Conservation (phyloP, 2,888 invertebrate genomes). For the Harpagoxenus sublaevis region DNA sequence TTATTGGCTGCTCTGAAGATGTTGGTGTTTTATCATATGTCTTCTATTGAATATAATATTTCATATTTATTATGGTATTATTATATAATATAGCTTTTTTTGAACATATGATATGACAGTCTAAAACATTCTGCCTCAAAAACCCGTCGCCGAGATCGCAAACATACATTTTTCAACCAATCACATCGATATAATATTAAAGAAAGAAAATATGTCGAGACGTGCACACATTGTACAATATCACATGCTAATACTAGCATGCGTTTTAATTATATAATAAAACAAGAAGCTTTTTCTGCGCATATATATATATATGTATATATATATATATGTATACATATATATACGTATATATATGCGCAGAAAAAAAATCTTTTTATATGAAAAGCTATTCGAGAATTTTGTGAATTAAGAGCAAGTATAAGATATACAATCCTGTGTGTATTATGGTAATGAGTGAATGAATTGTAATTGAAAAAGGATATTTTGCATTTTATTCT, state of each 20-base stretch:
- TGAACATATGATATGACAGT: constrained; percentile 43
- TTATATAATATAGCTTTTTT: not conserved
- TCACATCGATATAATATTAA: constrained; percentile 80
- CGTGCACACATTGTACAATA: constrained; percentile 82
- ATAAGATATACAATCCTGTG: constrained; percentile 64
- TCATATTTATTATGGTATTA: not conserved
- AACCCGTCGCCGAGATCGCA: constrained; percentile 70
- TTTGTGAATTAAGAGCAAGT: constrained; percentile 69
- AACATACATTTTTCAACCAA: constrained; percentile 77
- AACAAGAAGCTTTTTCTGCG: constrained; percentile 73
- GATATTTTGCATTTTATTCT: constrained; percentile 77
- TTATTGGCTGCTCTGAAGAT: constrained; percentile 21
- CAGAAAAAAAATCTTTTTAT: constrained; percentile 71
- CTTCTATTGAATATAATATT: constrained; percentile 33
- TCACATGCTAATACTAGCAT: constrained; percentile 75
- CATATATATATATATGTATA: constrained; percentile 52
- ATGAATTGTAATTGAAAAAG: constrained; percentile 69
- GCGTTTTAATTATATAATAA: constrained; percentile 64
- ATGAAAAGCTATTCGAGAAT: constrained; percentile 73
- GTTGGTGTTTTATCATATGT: constrained; percentile 16
- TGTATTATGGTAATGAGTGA: constrained; percentile 72
- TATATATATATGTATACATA: constrained; percentile 3
- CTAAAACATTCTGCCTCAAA: constrained; percentile 79
- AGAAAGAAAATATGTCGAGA: constrained; percentile 67
- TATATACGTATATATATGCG: constrained; percentile 42